Conservation (phyloP, 1,140 invertebrate genomes). For the Drosophila parabipectinata region DNA sequence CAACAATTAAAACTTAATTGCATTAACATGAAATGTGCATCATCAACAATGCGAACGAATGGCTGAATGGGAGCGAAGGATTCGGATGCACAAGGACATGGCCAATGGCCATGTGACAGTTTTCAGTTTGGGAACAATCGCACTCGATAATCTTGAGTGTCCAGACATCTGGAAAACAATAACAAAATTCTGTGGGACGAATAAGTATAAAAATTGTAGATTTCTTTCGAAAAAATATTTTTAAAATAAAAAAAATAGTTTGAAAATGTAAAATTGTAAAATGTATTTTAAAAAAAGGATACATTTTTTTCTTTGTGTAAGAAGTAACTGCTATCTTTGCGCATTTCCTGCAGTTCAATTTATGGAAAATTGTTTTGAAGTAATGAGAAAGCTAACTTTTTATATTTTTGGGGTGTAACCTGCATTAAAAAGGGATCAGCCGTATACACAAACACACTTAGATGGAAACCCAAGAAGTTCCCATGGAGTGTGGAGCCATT, state of each 20-base stretch:
- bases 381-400: constrained; percentile 64
- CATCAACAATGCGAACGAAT: constrained; percentile 65
- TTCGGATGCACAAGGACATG: constrained; percentile 23
- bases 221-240: too few relatives aligned
- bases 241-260: too few relatives aligned
- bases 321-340: constrained; percentile 12
- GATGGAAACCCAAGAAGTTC: not conserved
- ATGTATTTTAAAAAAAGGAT: too few relatives aligned
- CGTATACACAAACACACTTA: constrained; percentile 17
- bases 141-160: constrained; percentile 14
- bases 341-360: constrained; percentile 62
- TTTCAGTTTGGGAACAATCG: constrained; percentile 30
- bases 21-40: constrained; percentile 82
- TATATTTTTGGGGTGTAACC: constrained; percentile 45
- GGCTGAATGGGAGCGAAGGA: constrained; percentile 33
- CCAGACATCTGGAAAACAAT: constrained; percentile 17
- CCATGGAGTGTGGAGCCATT: constrained; percentile 65
- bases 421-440: constrained; percentile 79
- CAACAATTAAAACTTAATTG: constrained; percentile 83
- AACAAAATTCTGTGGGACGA: not conserved
- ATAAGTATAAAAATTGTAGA: too few relatives aligned
- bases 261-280: too few relatives aligned
- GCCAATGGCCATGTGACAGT: constrained; percentile 32
- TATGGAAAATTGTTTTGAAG: constrained; percentile 81
- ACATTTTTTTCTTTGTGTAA: not conserved